Conservation (phyloP, 92 coral and sea anemone species). For the Micromussa lordhowensis region DNA sequence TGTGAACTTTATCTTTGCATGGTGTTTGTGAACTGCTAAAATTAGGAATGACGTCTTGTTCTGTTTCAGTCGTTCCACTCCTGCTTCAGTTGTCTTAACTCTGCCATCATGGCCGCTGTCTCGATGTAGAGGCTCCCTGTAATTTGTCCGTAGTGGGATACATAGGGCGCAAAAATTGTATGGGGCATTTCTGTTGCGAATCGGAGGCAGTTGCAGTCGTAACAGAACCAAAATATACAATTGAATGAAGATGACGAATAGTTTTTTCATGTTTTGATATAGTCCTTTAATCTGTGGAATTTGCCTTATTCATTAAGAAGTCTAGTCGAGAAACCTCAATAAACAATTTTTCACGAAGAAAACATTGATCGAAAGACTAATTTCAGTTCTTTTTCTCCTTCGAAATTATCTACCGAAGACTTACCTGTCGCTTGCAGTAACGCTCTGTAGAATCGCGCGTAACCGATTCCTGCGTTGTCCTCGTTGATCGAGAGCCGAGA, state of each 20-base stretch:
- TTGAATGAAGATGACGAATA: background rate
- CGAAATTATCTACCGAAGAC: background rate
- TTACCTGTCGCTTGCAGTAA: constrained; percentile 53
- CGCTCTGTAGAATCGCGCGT: constrained; percentile 60
- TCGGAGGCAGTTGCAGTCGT: background rate
- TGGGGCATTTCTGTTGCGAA: background rate
- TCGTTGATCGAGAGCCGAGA: constrained; percentile 69
- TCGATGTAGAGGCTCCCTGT: background rate
- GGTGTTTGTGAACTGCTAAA: background rate
- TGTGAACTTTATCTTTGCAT: background rate
- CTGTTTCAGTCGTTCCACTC: background rate
- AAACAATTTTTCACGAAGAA: background rate
- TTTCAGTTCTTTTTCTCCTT: background rate
- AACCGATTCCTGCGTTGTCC: constrained; percentile 58
- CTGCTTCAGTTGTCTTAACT: background rate
- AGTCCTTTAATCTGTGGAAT: no score
- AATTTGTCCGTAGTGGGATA: no score
- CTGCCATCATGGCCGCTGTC: background rate
- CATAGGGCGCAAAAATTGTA: background rate
- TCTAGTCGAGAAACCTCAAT: background rate
- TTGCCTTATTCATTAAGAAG: background rate
- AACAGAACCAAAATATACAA: background rate
- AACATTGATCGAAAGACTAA: background rate
- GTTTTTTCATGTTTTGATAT: background rate
- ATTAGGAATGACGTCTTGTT: background rate